These are phyloP conservation scores for Drosophila borborema DNA, from an alignment of 2,888 invertebrate genomes.

Conservation along the genomic window DNA sequence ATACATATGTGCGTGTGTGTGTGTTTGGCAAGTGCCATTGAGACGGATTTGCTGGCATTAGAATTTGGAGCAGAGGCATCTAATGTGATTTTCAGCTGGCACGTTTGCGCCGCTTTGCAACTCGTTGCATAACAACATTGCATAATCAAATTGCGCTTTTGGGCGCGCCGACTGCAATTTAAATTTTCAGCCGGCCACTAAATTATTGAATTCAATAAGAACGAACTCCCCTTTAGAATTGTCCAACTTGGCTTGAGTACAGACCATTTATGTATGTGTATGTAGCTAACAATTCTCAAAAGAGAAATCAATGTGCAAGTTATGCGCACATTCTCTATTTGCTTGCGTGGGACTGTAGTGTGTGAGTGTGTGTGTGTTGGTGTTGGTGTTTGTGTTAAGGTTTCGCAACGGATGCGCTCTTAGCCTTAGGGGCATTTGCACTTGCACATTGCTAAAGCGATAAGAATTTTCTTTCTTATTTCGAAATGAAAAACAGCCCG, in stretches of 20 bases:
- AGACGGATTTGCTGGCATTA: conserved; percentile 78
- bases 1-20: background rate
- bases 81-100: conserved; percentile 79
- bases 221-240: background rate
- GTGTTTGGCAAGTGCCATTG: conserved; percentile 70
- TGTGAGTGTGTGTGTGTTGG: conserved; percentile 5
- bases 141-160: conserved; percentile 79
- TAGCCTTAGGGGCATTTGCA: conserved; percentile 76
- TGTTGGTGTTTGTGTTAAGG: conserved; percentile 7
- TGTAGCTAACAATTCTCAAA: conserved; percentile 51
- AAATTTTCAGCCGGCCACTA: conserved; percentile 71
- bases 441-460: conserved; percentile 73
- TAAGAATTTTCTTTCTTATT: conserved; percentile 80
- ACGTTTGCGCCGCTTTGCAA: conserved; percentile 47
- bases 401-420: conserved; percentile 56
- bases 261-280: conserved; percentile 21
- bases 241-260: conserved; percentile 11
- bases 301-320: conserved; percentile 78
- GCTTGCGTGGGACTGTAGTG: conserved; percentile 7
- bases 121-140: conserved; percentile 62
- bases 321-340: conserved; percentile 70
- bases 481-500: conserved; percentile 76
- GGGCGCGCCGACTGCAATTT: conserved; percentile 71
- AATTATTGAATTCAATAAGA: conserved; percentile 80
- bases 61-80: conserved; percentile 61